Conservation (phyloP, 2,888 invertebrate species). For the Andrena hattorfiana region DNA sequence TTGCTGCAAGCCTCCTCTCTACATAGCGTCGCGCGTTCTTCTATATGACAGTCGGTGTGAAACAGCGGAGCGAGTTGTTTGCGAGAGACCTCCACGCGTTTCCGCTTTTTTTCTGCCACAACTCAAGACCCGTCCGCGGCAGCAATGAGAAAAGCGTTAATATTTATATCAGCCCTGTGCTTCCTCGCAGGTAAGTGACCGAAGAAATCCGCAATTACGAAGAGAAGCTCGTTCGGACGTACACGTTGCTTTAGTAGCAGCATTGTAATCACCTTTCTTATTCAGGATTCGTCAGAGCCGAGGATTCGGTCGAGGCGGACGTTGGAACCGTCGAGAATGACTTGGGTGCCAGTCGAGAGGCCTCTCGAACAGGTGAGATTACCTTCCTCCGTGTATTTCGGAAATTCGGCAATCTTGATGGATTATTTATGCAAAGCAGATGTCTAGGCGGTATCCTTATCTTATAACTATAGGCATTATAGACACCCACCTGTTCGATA, state of each 20-base stretch:
- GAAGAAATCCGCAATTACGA: neutral
- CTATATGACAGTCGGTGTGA: conserved; percentile 75
- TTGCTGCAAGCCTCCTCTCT: conserved; percentile 36
- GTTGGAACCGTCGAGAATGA: conserved; percentile 91
- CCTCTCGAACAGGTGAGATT: conserved; percentile 93
- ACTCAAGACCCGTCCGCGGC: conserved; percentile 18
- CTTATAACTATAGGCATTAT: neutral
- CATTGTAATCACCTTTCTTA: conserved; percentile 17
- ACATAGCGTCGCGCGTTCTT: conserved; percentile 46
- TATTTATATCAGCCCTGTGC: conserved; percentile 75
- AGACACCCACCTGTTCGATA: neutral
- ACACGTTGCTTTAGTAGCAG: neutral
- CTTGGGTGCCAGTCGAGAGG: conserved; percentile 94
- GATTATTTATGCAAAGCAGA: neutral
- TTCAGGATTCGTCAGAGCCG: conserved; percentile 83
- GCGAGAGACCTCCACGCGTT: neutral
- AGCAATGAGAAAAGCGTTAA: conserved; percentile 78
- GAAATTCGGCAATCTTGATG: neutral
- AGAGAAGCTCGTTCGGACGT: neutral
- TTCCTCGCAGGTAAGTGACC: conserved; percentile 77
- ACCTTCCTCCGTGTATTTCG: conserved; percentile 71
- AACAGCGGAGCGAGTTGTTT: conserved; percentile 60
- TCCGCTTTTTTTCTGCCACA: conserved; percentile 34
- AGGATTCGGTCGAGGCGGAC: conserved; percentile 85
- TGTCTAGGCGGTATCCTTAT: conserved; percentile 6